These are phyloP conservation scores for Litocranius walleri DNA, from an alignment of 2,113 vertebrate genomes.

Conservation along the genomic window DNA sequence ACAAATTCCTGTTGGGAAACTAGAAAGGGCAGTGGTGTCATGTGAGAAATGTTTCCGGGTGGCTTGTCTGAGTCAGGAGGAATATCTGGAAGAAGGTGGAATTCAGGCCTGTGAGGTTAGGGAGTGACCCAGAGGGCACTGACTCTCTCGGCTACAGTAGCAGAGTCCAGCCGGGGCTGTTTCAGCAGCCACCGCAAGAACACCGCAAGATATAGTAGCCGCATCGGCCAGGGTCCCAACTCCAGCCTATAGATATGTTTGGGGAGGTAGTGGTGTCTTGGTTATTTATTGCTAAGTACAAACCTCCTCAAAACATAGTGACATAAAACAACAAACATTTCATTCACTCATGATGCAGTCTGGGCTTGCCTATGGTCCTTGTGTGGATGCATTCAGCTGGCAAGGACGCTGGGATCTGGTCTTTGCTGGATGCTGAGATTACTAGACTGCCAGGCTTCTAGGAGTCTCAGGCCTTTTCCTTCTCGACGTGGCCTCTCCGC, in stretches of 20 bases:
- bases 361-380: background rate
- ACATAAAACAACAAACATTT: background rate
- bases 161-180: background rate
- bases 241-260: background rate
- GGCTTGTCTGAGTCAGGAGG: background rate
- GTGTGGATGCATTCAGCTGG: background rate
- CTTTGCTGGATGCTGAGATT: background rate
- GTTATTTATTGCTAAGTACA: background rate
- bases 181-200: fast-evolving
- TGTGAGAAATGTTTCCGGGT: background rate
- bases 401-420: background rate
- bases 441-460: background rate
- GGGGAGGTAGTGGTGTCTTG: background rate
- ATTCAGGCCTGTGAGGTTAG: background rate
- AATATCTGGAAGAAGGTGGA: background rate
- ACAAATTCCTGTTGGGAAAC: background rate
- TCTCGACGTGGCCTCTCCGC: background rate
- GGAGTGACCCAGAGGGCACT: background rate
- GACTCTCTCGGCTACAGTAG: background rate
- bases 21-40: background rate
- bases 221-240: background rate
- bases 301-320: background rate
- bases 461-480: too few relatives aligned
- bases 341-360: background rate
- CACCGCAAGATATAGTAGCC: background rate